Evolutionary conservation across 2,888 invertebrate species (phyloP), one percentile per base, ranked within the genome.

Genomic region (Lasioglossum leucozonium): DNA sequence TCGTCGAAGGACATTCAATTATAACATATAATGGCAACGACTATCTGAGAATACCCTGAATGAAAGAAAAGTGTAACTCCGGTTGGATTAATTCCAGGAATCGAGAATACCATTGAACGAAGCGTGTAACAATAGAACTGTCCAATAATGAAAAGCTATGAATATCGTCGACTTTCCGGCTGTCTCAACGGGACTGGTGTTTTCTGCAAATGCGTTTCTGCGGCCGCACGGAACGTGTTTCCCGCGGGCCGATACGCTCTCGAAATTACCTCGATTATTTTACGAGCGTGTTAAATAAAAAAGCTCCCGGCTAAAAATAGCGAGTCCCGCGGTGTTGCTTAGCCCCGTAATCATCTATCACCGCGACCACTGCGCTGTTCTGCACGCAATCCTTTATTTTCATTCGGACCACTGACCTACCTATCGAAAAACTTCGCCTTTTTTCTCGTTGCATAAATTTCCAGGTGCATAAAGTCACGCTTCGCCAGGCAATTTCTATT

Each of bases 11-110:
- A 67, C 67, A 67, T 67, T 67, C 26, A 22, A 71, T 69, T 67
- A 42, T 22, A 72, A 72, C n/a, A 58, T n/a, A 18, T 10, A 71
- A 67, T 26, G 55, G 47, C 42, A 55, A 40, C 34, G 11, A n/a
- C 67, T 11, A 65, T 42, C 55, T 51, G 72, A 78, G 67, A 55
- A 72, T 85, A 82, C 71, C 72, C 74, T 47, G 72, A 22, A 65
- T 37, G 77, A 84, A 73, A 74, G 74, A 55, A 77, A 80, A 77
- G 34, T 51, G 69, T 37, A 77, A 85, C 76, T 62, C 51, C 78
- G 51, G 79, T 87, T 87, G 85, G 87, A 88, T 82, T 81, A 84
- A 80, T 84, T 88, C 82, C 85, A 88, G 82, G 82, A 87, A 85
- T 85, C 76, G 72, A 62, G 62, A 80, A 81, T 84, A 81, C 76